Base-by-base conservation (phyloP, 37 sponge, comb jelly and placozoan genomes). In the Halisarca cf. caerulea region DNA sequence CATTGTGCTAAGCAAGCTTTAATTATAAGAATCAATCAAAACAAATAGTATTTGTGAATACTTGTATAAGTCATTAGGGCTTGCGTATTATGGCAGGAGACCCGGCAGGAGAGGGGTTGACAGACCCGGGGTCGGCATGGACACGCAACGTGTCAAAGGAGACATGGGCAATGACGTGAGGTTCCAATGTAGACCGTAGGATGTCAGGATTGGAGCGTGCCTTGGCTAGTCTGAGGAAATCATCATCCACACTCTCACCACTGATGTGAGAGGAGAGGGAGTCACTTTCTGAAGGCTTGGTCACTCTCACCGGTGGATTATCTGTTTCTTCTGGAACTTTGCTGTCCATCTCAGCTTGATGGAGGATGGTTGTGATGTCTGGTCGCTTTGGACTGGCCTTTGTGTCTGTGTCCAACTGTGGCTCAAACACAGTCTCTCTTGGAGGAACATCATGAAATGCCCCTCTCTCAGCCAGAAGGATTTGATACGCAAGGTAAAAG, bases 141-240 rank as follows among this genome's bases (percentile, higher is more conserved):
- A 58, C 41, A 36, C 38, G 14, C 40, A 39, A 40, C 17, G 54
- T 23, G 30, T 77, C 86, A 38, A 85, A 55, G 36, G 69, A 78
- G 47, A 61, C 74, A 27, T 36, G 41, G 28, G 61, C 85, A 51
- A 88, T 69, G 8, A 37, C 88, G 20, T 75, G 57, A 18, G 51
- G 21, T 8, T 88, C 86, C 59, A 92, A 40, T 0, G 92, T 92
- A 44, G 89, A 88, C 47, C 92, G 86, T 14, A 94, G 82, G 38
- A 94, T 88, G 73, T 94, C 87, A 3, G 95, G 95, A 40, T 94
- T 89, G n/a, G 95, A 94, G 21, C 95, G 81, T 6, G 95, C 89
- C 53, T 86, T 88, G 40, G 95, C 95, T 23, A 94, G 78, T 71
- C 91, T 30, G 15, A 85, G 58, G 75, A 94, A 94, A 30, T 89